Evolutionary conservation across 1,140 invertebrate genomes (phyloP).

Genomic region (Charaxes varanes): DNA sequence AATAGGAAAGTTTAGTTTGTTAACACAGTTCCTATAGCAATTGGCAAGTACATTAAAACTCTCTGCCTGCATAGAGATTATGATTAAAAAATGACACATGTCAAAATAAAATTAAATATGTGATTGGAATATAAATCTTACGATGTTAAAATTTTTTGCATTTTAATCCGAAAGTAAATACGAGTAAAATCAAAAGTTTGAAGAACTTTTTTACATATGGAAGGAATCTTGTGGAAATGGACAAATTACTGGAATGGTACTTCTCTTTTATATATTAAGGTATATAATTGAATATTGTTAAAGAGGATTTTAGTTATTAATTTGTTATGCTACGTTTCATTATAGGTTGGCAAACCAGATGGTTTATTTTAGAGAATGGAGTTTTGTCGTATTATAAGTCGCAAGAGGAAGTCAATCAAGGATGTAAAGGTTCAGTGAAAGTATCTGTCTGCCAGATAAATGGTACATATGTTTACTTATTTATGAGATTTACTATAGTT

Average conservation of each 20-base stretch:
- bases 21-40: too few relatives aligned
- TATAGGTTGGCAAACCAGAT: constrained; percentile 89
- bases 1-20: too few relatives aligned
- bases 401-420: constrained; percentile 87
- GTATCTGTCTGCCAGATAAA: constrained; percentile 88
- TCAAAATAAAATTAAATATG: too few relatives aligned
- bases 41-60: too few relatives aligned
- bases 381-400: constrained; percentile 89
- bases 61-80: too few relatives aligned
- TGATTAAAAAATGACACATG: too few relatives aligned
- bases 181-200: neutral
- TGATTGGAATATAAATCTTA: too few relatives aligned
- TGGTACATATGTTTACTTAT: constrained; percentile 65
- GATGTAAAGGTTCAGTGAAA: constrained; percentile 89
- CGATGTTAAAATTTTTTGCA: too few relatives aligned
- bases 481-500: constrained; percentile 6
- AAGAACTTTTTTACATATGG: constrained; percentile 49
- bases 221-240: constrained; percentile 87
- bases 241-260: constrained; percentile 90
- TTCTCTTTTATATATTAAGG: constrained; percentile 66
- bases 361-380: constrained; percentile 89
- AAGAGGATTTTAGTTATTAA: constrained; percentile 3
- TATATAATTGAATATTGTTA: too few relatives aligned
- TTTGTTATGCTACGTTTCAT: constrained; percentile 11
- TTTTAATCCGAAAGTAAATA: neutral